A percentile compares a stretch with the other conserved stretches of the same genome.
These are phyloP conservation scores for Trematocara stigmaticum DNA, from an alignment of 2,113 vertebrate genomes.

Conservation along the genomic window DNA sequence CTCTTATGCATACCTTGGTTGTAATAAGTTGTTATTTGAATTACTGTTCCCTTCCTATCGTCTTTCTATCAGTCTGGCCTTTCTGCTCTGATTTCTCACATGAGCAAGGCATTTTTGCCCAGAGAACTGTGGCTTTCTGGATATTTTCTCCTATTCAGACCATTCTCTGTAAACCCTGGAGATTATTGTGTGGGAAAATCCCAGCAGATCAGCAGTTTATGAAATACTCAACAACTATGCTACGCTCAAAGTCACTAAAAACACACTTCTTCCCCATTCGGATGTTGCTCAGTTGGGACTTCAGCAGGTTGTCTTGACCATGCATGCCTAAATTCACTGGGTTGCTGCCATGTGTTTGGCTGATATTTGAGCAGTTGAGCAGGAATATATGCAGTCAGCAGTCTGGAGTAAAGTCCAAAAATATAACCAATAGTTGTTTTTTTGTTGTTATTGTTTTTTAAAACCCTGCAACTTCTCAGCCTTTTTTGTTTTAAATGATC, in stretches of 20 bases:
- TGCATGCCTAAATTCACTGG: background rate
- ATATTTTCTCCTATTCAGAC: background rate
- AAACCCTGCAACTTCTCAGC: background rate
- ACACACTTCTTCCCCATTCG: background rate
- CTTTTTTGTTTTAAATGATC: background rate
- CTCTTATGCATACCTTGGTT: background rate
- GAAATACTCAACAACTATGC: background rate
- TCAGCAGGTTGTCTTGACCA: background rate
- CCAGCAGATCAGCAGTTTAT: background rate
- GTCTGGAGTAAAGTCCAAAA: background rate
- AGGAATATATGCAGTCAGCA: background rate
- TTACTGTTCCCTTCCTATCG: background rate
- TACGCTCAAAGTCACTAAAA: background rate
- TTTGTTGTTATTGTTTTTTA: background rate
- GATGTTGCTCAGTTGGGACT: background rate
- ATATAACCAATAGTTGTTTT: background rate
- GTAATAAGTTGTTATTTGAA: background rate
- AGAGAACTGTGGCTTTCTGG: background rate
- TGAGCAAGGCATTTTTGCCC: background rate
- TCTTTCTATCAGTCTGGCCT: background rate
- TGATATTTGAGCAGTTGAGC: background rate
- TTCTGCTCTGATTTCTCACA: background rate
- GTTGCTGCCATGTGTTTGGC: background rate
- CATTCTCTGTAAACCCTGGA: background rate
- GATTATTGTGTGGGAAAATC: background rate